phyloP scores from a whole-genome alignment of 2,113 vertebrate species.

The Varanus salvator region DNA sequence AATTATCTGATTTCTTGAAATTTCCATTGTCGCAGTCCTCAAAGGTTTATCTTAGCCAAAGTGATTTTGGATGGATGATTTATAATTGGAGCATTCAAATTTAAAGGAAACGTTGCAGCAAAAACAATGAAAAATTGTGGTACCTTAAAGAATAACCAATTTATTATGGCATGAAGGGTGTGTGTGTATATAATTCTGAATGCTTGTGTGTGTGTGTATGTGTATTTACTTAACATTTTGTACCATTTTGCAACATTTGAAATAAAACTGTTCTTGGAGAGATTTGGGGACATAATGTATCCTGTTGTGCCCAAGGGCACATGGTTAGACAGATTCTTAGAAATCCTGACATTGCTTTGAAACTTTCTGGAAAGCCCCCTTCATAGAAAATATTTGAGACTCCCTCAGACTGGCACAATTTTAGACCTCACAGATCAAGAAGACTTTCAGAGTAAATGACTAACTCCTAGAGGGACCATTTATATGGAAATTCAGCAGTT shows the following conservation, averaged over 20 bases:
- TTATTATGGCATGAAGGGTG: too few relatives aligned
- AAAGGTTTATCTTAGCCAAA: not conserved
- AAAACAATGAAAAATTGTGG: too few relatives aligned
- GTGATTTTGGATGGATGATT: not conserved
- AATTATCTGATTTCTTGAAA: not conserved
- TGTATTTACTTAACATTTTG: not conserved
- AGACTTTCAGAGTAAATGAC: conserved; percentile 76
- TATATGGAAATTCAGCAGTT: conserved; percentile 80
- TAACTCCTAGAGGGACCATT: conserved; percentile 79
- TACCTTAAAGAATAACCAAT: too few relatives aligned
- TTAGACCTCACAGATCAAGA: conserved; percentile 80
- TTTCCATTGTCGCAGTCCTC: not conserved
- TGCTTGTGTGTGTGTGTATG: not conserved
- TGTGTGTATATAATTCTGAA: not conserved
- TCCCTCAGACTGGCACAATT: conserved; percentile 77
- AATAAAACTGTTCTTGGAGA: conserved; percentile 18
- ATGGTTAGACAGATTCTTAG: conserved; percentile 61
- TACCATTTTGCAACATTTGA: conserved; percentile 17
- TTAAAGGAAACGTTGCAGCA: not conserved
- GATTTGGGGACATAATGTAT: not conserved
- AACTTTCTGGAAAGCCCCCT: conserved; percentile 72
- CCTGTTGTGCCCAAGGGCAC: conserved; percentile 15
- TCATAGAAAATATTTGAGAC: conserved; percentile 78
- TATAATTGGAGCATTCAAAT: not conserved
- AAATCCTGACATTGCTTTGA: conserved; percentile 68